These are phyloP conservation scores for Drosophila lutescens DNA, from an alignment of 2,888 invertebrate species.

Conservation along the genomic window DNA sequence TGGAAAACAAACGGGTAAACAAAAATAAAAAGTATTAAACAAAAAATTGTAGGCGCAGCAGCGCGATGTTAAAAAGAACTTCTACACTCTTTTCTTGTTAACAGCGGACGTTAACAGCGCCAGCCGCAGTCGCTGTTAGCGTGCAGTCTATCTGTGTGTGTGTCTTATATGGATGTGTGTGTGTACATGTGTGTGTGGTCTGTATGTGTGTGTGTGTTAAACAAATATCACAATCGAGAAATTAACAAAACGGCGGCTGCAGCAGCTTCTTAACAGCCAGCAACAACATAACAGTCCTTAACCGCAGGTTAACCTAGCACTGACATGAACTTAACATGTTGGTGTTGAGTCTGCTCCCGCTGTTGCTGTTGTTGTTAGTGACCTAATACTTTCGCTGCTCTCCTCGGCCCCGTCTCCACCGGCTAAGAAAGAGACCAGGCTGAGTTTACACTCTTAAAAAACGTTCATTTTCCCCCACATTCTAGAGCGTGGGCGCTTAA, in stretches of 20 bases:
- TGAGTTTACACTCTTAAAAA: conserved; percentile 53
- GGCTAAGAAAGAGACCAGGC: conserved; percentile 53
- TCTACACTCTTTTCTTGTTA: conserved; percentile 20
- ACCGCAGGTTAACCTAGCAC: conserved; percentile 23
- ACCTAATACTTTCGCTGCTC: conserved; percentile 51
- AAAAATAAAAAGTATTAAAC: conserved; percentile 41
- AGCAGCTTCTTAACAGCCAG: conserved; percentile 56
- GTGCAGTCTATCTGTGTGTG: conserved; percentile 47
- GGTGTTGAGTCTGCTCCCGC: conserved; percentile 13
- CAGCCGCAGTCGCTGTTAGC: conserved; percentile 65
- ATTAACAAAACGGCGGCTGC: conserved; percentile 79
- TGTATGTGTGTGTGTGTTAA: conserved; percentile 60
- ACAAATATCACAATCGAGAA: conserved; percentile 80
- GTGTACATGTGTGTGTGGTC: conserved; percentile 30
- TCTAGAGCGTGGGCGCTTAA: conserved; percentile 46
- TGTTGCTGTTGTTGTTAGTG: conserved; percentile 22
- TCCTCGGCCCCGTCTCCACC: conserved; percentile 34
- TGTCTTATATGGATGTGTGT: conserved; percentile 28
- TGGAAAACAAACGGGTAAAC: conserved; percentile 43
- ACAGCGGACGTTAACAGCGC: conserved; percentile 60
- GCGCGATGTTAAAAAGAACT: conserved; percentile 53
- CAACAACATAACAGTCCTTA: conserved; percentile 41
- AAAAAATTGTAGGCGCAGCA: conserved; percentile 62
- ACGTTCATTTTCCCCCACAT: conserved; percentile 63
- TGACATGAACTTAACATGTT: conserved; percentile 8